Evolutionary conservation across 2,888 invertebrate genomes (phyloP), one percentile per base, ranked within the genome.

Genomic region (Germaria angustata): DNA sequence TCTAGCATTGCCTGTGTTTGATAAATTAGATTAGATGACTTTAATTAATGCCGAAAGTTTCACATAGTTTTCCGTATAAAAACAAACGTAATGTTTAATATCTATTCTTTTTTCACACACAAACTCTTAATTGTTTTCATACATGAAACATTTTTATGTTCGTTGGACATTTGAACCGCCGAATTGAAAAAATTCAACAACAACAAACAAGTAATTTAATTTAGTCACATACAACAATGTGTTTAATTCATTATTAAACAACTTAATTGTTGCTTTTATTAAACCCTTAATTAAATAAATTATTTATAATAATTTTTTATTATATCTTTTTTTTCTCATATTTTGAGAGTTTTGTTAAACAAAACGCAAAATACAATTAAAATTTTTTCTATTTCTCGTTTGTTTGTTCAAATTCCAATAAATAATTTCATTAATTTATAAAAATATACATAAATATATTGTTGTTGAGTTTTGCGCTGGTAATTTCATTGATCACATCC

Each of bases 201-300:
- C n/a, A 41, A 57, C 20, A 36, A 15, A 11, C 9, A 55, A 55
- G n/a, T 55, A 55, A 61, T 77, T 61, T 53, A 53, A 34, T 68
- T 61, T 61, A 61, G 51, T 44, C 69, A 65, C 55, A 55, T 49
- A 36, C 32, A 69, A 75, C 75, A 46, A 55, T 49, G 63, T 49
- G 9, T 34, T 76, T 76, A 71, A 81, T 81, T 77, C 61, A 77
- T 72, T 77, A 77, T 77, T 77, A 77, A 81, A 77, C 72, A 77
- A 81, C 77, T 81, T 66, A 81, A 81, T 81, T 81, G 81, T 22
- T 32, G 76, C 59, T 61, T 59, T 81, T 77, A 81, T 72, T 61
- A 77, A 77, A 71, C 76, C 71, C 59, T 76, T 76, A 81, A 81
- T 81, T 81, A 76, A 76, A 80, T 76, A 57, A 69, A 76, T 81